These are phyloP conservation scores for Linnaemya tessellans DNA, from an alignment of 2,888 invertebrate genomes.

Conservation along the genomic window DNA sequence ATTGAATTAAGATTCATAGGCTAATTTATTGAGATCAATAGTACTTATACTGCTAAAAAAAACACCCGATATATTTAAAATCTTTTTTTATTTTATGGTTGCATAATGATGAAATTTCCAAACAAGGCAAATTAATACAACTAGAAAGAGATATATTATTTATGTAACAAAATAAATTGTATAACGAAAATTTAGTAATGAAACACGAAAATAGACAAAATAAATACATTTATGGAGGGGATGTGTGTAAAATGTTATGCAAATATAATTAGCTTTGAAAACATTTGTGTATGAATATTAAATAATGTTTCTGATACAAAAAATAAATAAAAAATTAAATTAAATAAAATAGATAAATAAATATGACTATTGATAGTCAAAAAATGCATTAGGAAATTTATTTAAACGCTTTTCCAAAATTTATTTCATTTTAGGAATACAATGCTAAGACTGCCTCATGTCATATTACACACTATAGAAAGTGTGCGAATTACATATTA, in stretches of 20 bases:
- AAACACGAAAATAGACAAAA: not conserved
- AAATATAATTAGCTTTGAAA: slow-evolving; percentile 4
- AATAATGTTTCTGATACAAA: slow-evolving; percentile 27
- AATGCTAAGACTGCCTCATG: slow-evolving; percentile 83
- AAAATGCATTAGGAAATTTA: slow-evolving; percentile 17
- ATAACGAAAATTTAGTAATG: not conserved
- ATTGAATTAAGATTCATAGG: no score
- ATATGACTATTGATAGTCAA: not conserved
- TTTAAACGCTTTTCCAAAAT: slow-evolving; percentile 19
- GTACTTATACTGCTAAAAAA: no score
- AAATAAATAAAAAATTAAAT: slow-evolving; percentile 1
- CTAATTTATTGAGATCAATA: no score
- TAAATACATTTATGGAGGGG: not conserved
- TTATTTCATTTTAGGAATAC: slow-evolving; percentile 79
- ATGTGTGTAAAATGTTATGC: not conserved
- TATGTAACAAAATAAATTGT: no score
- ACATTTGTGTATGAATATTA: slow-evolving; percentile 24
- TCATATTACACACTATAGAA: slow-evolving; percentile 82
- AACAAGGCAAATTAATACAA: not conserved
- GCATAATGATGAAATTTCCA: slow-evolving; percentile 15
- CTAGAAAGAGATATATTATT: no score
- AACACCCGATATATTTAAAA: no score
- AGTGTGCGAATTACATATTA: slow-evolving; percentile 75
- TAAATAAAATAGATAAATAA: not conserved
- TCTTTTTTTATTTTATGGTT: no score